Conservation (phyloP, 2,888 invertebrate species). For the Stenchaetothrips biformis region DNA sequence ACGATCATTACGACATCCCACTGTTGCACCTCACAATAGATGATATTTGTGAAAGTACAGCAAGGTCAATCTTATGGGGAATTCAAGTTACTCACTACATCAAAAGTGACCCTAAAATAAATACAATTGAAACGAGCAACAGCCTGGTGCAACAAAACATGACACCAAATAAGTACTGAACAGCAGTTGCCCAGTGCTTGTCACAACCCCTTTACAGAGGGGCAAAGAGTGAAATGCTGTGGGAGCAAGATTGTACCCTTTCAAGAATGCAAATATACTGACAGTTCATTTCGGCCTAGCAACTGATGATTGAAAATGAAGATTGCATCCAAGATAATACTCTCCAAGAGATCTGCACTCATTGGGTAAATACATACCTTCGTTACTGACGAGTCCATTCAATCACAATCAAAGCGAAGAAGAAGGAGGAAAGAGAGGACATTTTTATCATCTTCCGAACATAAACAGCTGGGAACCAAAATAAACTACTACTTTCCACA, state of each 20-base stretch:
- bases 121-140: not conserved
- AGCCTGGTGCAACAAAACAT: not conserved
- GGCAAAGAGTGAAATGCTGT: not conserved
- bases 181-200: not conserved
- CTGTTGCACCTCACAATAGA: too few relatives aligned
- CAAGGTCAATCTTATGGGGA: not conserved
- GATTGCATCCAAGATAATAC: too few relatives aligned
- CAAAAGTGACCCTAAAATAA: not conserved
- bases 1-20: too few relatives aligned
- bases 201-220: not conserved
- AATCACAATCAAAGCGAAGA: not conserved
- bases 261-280: too few relatives aligned
- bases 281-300: too few relatives aligned
- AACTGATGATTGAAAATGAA: too few relatives aligned
- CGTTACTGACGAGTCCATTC: not conserved
- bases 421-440: not conserved
- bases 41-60: not conserved
- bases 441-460: not conserved
- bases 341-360: too few relatives aligned
- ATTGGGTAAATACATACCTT: not conserved
- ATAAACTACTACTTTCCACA: not conserved
- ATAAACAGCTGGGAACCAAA: not conserved
- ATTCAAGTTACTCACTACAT: not conserved
- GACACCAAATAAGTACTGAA: not conserved
- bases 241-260: not conserved